A percentile compares a stretch with the other conserved stretches of the same genome.
phyloP scores from a whole-genome alignment of 23 tunicate genomes.

The Diplosoma virens region DNA sequence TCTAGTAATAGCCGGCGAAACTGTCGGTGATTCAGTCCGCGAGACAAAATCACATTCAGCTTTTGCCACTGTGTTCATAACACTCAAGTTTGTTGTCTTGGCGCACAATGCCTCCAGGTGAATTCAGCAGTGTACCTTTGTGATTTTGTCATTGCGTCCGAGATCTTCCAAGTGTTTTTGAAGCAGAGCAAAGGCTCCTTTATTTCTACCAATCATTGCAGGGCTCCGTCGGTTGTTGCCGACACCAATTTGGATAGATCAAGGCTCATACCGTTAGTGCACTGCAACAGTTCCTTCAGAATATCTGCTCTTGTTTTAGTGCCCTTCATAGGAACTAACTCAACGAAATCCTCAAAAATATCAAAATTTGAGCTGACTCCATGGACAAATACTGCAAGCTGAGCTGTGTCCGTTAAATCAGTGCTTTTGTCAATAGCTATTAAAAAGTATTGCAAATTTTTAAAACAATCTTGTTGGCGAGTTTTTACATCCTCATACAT shows the following conservation, averaged over 20 bases:
- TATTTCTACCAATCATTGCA: conserved; percentile 48
- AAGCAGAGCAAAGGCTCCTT: conserved; percentile 58
- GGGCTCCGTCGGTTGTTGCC: conserved; percentile 67
- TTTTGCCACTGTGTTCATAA: conserved; percentile 65
- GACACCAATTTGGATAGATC: conserved; percentile 49
- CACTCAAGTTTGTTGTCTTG: conserved; percentile 35
- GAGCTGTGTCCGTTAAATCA: conserved; percentile 61
- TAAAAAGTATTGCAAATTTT: conserved; percentile 53
- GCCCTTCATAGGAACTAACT: conserved; percentile 50
- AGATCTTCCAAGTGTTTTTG: conserved; percentile 64
- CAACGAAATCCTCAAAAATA: conserved; percentile 45
- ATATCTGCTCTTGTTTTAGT: conserved; percentile 66
- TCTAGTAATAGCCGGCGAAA: conserved; percentile 65
- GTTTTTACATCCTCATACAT: conserved; percentile 55
- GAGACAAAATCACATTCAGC: conserved; percentile 59
- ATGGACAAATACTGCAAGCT: conserved; percentile 65
- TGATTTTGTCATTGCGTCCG: conserved; percentile 35
- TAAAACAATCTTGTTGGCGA: conserved; percentile 51
- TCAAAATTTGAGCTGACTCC: conserved; percentile 53
- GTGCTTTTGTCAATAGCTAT: conserved; percentile 48
- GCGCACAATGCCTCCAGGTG: conserved; percentile 84
- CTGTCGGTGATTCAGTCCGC: conserved; percentile 52
- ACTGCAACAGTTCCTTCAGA: conserved; percentile 48
- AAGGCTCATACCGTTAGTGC: conserved; percentile 31
- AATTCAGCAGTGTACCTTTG: conserved; percentile 54